These are phyloP conservation scores for Protophormia terraenovae DNA, from an alignment of 2,888 invertebrate species.

Conservation along the genomic window DNA sequence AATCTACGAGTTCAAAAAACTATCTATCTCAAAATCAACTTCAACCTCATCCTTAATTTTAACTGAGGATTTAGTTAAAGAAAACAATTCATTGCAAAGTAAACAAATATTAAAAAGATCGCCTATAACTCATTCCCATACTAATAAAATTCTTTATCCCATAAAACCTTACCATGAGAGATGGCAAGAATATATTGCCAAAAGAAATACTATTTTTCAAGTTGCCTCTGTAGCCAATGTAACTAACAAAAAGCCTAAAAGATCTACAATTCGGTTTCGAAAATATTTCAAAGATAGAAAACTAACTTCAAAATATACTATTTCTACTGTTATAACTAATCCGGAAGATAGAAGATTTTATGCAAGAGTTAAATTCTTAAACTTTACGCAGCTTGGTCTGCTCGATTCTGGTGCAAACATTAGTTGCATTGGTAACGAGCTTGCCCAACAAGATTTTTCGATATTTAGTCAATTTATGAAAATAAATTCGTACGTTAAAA, in stretches of 20 bases:
- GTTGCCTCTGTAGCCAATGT: neutral
- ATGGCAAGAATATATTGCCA: neutral
- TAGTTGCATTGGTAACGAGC: neutral
- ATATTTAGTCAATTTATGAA: neutral
- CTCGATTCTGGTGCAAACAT: no score
- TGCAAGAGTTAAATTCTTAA: neutral
- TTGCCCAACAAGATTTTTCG: neutral
- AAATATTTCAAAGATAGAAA: neutral
- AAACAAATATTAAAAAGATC: neutral
- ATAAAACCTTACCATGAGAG: neutral
- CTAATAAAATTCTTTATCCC: neutral
- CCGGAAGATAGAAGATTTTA: neutral
- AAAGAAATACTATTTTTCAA: neutral
- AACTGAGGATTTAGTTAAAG: no score
- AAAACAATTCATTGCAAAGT: neutral
- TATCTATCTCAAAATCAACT: neutral
- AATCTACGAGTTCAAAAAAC: neutral
- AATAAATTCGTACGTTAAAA: neutral
- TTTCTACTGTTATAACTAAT: neutral
- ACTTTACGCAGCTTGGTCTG: neutral
- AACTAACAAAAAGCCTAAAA: neutral
- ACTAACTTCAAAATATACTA: neutral
- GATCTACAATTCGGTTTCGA: neutral
- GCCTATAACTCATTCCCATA: neutral
- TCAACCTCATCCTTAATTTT: neutral